phyloP scores from a whole-genome alignment of 2,797 vertebrate species.

The Garrulus glandarius region DNA sequence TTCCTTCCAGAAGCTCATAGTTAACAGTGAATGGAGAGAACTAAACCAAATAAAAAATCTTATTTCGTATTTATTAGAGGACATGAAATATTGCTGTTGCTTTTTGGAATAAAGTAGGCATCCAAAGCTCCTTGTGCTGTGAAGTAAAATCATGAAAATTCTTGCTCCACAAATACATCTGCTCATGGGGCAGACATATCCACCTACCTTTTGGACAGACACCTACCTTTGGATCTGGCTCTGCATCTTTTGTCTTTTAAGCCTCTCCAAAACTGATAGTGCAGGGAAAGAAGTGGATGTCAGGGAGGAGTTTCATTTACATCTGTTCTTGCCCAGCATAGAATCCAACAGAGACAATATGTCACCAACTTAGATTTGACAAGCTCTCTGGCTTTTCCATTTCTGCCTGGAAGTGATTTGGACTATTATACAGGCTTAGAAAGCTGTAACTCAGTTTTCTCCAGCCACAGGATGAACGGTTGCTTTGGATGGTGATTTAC shows the following conservation, averaged over 20 bases:
- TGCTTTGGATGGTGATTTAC: background rate
- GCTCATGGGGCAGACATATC: background rate
- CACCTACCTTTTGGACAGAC: background rate
- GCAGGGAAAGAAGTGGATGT: background rate
- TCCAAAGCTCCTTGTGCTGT: background rate
- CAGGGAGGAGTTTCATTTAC: background rate
- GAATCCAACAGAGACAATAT: background rate
- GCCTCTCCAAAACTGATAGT: background rate
- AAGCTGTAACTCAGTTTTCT: background rate
- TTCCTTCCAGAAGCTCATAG: background rate
- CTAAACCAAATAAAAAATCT: background rate
- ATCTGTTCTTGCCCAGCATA: background rate
- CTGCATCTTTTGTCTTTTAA: background rate
- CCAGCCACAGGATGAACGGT: background rate
- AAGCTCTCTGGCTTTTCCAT: background rate
- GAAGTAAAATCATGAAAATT: background rate
- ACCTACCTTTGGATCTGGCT: background rate
- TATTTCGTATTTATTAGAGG: background rate
- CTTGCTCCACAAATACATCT: background rate
- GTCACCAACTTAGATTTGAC: background rate
- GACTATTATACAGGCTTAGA: background rate
- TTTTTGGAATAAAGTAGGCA: background rate
- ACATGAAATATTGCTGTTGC: background rate
- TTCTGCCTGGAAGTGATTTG: background rate
- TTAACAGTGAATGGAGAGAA: background rate